A percentile compares a stretch with the other conserved stretches of the same genome.
Evolutionary conservation across 2,113 vertebrate species (phyloP).

Genomic region (Notiomystis cincta): DNA sequence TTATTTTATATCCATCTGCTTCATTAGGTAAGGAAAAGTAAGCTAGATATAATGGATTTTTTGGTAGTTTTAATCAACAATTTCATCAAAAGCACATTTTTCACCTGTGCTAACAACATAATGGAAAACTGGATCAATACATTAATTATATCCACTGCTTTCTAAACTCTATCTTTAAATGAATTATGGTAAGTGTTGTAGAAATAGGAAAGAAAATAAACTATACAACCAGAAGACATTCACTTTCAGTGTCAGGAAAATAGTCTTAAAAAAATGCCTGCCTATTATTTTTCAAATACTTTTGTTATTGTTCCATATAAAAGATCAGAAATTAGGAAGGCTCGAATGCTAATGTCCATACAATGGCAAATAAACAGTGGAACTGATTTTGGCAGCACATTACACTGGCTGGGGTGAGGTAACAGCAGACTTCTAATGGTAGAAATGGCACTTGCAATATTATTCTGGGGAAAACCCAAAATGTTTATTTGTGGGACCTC

Average conservation of each 20-base stretch:
- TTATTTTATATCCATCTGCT: constrained; percentile 51
- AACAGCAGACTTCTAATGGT: not conserved
- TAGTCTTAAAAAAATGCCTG: not conserved
- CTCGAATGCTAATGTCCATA: not conserved
- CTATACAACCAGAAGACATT: not conserved
- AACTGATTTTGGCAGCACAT: not conserved
- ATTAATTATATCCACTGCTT: constrained; percentile 69
- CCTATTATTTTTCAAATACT: not conserved
- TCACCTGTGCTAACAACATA: constrained; percentile 70
- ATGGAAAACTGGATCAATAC: constrained; percentile 72
- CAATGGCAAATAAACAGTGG: not conserved
- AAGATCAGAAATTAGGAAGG: not conserved
- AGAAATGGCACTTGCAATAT: not conserved
- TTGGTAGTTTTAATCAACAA: constrained; percentile 72
- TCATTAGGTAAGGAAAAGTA: constrained; percentile 54
- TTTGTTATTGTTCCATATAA: not conserved
- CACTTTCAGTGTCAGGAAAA: not conserved
- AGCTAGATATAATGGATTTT: constrained; percentile 61
- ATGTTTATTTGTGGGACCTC: not conserved
- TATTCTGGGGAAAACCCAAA: not conserved
- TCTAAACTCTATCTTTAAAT: constrained; percentile 63
- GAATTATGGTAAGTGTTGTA: constrained; percentile 54
- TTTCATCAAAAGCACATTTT: constrained; percentile 71
- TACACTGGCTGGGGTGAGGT: not conserved
- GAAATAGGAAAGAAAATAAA: constrained; percentile 36